Evolutionary conservation across 2,888 invertebrate species (phyloP).

Genomic region (Sarcophaga variegata): DNA sequence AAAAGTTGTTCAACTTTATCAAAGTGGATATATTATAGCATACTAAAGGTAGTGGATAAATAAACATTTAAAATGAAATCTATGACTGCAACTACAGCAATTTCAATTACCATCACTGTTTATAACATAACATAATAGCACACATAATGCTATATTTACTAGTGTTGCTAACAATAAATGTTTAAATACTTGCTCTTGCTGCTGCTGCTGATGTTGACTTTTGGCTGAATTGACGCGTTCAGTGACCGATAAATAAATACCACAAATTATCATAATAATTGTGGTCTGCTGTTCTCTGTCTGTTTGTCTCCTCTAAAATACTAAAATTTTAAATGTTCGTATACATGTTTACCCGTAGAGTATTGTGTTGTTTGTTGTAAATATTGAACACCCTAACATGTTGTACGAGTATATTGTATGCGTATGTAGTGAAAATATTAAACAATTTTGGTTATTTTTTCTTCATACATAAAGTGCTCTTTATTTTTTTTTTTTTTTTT

Average conservation of each 20-base stretch:
- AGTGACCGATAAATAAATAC: constrained; percentile 67
- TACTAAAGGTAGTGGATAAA: neutral
- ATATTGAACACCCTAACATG: neutral
- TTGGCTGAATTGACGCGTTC: constrained; percentile 51
- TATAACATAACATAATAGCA: neutral
- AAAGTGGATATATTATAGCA: too few relatives aligned
- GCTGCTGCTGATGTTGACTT: neutral
- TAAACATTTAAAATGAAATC: neutral
- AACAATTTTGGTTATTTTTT: neutral
- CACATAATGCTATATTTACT: neutral
- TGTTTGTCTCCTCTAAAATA: neutral
- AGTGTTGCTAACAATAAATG: neutral
- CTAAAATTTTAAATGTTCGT: constrained; percentile 31
- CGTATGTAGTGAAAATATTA: neutral
- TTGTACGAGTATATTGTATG: constrained; percentile 1
- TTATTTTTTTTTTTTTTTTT: neutral
- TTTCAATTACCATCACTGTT: neutral
- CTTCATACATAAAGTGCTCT: too few relatives aligned
- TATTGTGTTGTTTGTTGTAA: constrained; percentile 7
- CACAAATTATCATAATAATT: constrained; percentile 66
- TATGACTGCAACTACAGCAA: constrained; percentile 2
- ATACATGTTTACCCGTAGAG: neutral
- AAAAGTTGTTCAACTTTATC: too few relatives aligned
- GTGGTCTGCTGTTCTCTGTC: constrained; percentile 38
- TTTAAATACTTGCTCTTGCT: too few relatives aligned